Conservation (phyloP, 2,888 invertebrate genomes). For the Dicycla oo region DNA sequence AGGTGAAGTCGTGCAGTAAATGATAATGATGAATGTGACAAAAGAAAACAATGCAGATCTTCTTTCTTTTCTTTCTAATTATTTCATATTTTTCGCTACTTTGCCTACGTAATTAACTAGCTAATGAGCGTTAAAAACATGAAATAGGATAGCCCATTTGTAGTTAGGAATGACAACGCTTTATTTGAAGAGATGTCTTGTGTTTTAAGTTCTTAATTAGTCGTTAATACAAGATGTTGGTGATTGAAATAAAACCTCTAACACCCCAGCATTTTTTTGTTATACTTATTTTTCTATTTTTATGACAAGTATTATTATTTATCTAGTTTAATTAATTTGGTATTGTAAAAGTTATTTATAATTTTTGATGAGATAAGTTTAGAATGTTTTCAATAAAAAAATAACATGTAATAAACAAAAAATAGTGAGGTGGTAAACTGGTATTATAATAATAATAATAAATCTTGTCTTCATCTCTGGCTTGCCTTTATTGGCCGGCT, state of each 20-base stretch:
- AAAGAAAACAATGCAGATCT: no score
- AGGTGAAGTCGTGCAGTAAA: no score
- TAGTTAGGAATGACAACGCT: neutral
- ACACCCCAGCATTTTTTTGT: neutral
- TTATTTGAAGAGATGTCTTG: neutral
- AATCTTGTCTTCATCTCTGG: no score
- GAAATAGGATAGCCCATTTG: neutral
- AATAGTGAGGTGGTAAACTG: neutral
- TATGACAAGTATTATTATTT: no score
- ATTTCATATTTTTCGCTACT: no score
- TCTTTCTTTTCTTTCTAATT: no score
- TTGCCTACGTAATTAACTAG: no score
- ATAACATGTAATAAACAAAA: neutral
- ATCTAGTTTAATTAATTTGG: no score
- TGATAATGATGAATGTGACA: no score
- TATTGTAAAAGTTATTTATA: neutral
- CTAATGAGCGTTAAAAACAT: slow-evolving; percentile 3
- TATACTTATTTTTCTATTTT: no score
- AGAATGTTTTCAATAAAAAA: no score
- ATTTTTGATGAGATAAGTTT: neutral
- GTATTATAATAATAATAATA: neutral
- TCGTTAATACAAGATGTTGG: neutral
- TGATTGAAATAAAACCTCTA: neutral
- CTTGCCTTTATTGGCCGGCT: no score
- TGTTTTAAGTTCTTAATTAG: neutral